A percentile compares a stretch with the other conserved stretches of the same genome.
phyloP scores from a whole-genome alignment of 2,888 invertebrate species.

The Sylvicola cinctus region DNA sequence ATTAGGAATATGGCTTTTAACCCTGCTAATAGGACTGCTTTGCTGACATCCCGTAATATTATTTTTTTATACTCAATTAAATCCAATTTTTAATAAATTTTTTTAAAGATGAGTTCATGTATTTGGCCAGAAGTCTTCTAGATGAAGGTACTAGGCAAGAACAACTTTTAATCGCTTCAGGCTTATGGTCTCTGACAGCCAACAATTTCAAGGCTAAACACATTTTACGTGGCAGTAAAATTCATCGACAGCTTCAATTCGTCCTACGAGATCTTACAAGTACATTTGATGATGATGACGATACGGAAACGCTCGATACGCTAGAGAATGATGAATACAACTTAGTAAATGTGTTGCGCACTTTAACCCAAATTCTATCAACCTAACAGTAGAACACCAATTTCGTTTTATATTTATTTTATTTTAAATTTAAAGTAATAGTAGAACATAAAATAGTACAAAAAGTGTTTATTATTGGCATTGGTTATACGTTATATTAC shows the following conservation, averaged over 20 bases:
- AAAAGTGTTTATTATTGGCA: no score
- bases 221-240: slow-evolving; percentile 16
- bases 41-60: slow-evolving; percentile 15
- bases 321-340: no score
- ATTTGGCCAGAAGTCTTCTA: slow-evolving; percentile 4
- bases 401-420: no score
- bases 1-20: slow-evolving; percentile 22
- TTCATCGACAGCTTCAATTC: slow-evolving; percentile 13
- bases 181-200: slow-evolving; percentile 19
- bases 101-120: slow-evolving; percentile 8
- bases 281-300: not conserved
- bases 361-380: no score
- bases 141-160: slow-evolving; percentile 14
- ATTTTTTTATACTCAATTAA: not conserved
- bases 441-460: no score
- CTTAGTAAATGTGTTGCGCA: no score
- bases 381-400: no score
- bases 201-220: slow-evolving; percentile 18
- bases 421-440: no score
- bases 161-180: slow-evolving; percentile 14
- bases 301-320: no score
- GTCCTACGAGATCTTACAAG: slow-evolving; percentile 11
- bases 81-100: not conserved
- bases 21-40: slow-evolving; percentile 14
- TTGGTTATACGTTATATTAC: no score